Conservation (phyloP, 1,140 invertebrate genomes). For the Stegodyphus mimosarum region DNA sequence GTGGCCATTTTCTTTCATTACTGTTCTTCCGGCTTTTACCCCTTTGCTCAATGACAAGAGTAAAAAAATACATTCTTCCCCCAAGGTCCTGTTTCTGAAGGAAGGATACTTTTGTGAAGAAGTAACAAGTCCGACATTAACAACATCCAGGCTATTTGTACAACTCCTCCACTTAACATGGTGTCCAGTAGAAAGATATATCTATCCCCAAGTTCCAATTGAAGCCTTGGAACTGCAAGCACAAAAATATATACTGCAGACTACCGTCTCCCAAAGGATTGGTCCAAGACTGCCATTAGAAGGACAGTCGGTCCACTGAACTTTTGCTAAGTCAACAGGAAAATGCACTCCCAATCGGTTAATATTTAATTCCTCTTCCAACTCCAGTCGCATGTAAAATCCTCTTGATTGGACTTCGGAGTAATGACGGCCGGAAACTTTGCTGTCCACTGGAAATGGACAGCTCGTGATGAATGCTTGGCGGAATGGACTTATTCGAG, state of each 20-base stretch:
- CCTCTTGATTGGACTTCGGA: slow-evolving; percentile 27
- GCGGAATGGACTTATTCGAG: neutral
- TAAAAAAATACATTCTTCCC: neutral
- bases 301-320: neutral
- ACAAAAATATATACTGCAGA: slow-evolving; percentile 19
- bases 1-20: slow-evolving; percentile 10
- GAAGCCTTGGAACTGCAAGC: neutral
- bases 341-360: slow-evolving; percentile 38
- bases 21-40: neutral
- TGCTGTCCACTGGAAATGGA: slow-evolving; percentile 21
- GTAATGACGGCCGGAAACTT: slow-evolving; percentile 9
- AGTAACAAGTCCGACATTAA: slow-evolving; percentile 29
- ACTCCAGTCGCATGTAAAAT: slow-evolving; percentile 38
- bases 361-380: slow-evolving; percentile 55
- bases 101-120: neutral
- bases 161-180: slow-evolving; percentile 20
- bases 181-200: slow-evolving; percentile 29
- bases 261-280: slow-evolving; percentile 5
- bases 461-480: neutral
- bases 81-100: slow-evolving; percentile 9
- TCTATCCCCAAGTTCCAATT: slow-evolving; percentile 8
- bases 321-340: slow-evolving; percentile 42
- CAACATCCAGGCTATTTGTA: neutral
- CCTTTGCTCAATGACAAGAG: neutral
- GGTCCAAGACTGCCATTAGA: neutral